Percentiles rank a stretch among this genome's conserved stretches.
These are phyloP conservation scores for Drosophila borealis DNA, from an alignment of 2,888 invertebrate species.

Conservation along the genomic window DNA sequence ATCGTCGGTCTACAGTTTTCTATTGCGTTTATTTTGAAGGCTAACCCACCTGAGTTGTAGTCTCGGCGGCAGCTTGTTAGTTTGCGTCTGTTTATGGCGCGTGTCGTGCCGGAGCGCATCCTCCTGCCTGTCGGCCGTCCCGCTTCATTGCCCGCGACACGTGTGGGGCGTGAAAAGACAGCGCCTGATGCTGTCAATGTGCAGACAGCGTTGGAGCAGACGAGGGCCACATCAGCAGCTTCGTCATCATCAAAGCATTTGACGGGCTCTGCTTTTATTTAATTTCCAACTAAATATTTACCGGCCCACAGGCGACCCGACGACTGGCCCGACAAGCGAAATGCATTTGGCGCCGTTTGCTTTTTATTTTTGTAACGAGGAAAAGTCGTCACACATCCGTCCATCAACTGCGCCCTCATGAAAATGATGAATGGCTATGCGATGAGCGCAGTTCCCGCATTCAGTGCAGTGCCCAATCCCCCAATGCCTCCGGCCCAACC, in stretches of 20 bases:
- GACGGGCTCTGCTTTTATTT: slow-evolving; percentile 38
- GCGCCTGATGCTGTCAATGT: slow-evolving; percentile 19
- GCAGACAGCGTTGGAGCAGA: slow-evolving; percentile 6
- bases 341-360: slow-evolving; percentile 75
- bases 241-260: slow-evolving; percentile 54
- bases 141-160: slow-evolving; percentile 66
- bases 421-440: slow-evolving; percentile 68
- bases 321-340: slow-evolving; percentile 11
- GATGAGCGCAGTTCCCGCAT: slow-evolving; percentile 29
- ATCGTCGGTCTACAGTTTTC: too few relatives aligned
- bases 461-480: slow-evolving; percentile 8
- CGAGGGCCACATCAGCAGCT: slow-evolving; percentile 1
- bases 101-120: slow-evolving; percentile 30
- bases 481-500: background rate
- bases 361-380: slow-evolving; percentile 70
- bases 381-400: slow-evolving; percentile 77
- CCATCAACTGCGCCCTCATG: slow-evolving; percentile 61
- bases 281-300: slow-evolving; percentile 66
- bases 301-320: slow-evolving; percentile 2
- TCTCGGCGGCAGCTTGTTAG: slow-evolving; percentile 8
- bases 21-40: slow-evolving; percentile 1
- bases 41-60: slow-evolving; percentile 18
- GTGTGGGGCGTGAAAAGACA: slow-evolving; percentile 67
- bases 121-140: slow-evolving; percentile 20
- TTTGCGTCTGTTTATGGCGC: slow-evolving; percentile 13